Evolutionary conservation across 2,113 vertebrate genomes (phyloP), one percentile per base, ranked within the genome.

Genomic region (Eolophus roseicapilla): DNA sequence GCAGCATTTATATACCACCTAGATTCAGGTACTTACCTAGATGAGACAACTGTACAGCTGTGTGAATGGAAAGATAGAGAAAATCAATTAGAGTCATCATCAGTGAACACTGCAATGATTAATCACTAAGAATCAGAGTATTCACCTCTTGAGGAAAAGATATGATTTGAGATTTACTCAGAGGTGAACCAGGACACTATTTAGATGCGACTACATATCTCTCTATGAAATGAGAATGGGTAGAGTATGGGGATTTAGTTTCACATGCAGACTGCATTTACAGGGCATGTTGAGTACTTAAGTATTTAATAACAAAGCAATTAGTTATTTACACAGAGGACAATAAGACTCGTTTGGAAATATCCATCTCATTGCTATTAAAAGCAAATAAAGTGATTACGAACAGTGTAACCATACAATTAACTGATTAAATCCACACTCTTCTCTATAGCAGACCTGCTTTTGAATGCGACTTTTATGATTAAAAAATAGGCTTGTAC

Each of bases 311-410:
- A 94, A 94, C 77, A 93, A 84, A 92, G 82, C 92, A 94, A 92
- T 94, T 94, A 95, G 93, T 96, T 92, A 93, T 95, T 92, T 94
- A 92, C 7, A 1, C 65, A 84, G 73, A 94, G 86, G 84, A 95
- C 84, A 94, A 92, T 65, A 62, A 87, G n/a, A 92, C 78, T 96
- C 70, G 70, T 95, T 93, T 93, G 88, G 86, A 96, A 96, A 95
- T 91, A 94, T 89, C 93, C 81, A 90, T 86, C 92, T 94, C 92
- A 89, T 95, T 96, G 89, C 77, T 83, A 92, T 93, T 96, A 96
- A 94, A 96, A 96, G 77, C 80, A 96, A 96, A 95, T 93, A 87
- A 95, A 94, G 77, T 89, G 92, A 96, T 96, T 97, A 93, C 47
- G 73, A 95, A 76, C 65, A 77, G 44, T 69, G n/a, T 76, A 95